Conservation (phyloP, 2,113 vertebrate genomes). For the Macquaria ambigua region DNA sequence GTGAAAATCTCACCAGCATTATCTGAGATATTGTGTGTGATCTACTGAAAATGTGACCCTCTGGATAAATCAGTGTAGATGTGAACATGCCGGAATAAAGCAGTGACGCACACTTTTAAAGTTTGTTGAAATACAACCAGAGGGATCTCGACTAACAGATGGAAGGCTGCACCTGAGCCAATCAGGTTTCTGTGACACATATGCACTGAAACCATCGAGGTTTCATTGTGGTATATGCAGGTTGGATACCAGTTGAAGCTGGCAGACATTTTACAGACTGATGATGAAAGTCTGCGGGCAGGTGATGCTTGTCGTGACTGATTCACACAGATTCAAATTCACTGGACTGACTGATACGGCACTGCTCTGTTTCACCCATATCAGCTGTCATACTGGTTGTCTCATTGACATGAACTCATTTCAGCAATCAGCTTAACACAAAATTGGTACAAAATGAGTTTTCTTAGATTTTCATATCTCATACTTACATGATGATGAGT, state of each 20-base stretch:
- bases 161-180: background rate
- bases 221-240: background rate
- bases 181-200: constrained; percentile 12
- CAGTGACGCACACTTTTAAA: background rate
- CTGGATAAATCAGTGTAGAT: background rate
- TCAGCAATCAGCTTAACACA: background rate
- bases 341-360: background rate
- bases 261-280: background rate
- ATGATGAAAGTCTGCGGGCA: background rate
- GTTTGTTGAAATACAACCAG: background rate
- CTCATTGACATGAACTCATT: background rate
- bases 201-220: background rate
- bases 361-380: background rate
- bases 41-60: background rate
- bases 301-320: background rate
- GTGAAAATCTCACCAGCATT: background rate
- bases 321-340: background rate
- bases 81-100: background rate
- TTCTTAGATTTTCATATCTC: background rate
- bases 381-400: background rate
- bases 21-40: background rate
- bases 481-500: background rate
- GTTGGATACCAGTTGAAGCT: background rate
- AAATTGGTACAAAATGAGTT: background rate
- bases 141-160: background rate